A percentile compares a stretch with the other conserved stretches of the same genome.
Conservation (phyloP, 2,888 invertebrate genomes). For the Nymphalis urticae region DNA sequence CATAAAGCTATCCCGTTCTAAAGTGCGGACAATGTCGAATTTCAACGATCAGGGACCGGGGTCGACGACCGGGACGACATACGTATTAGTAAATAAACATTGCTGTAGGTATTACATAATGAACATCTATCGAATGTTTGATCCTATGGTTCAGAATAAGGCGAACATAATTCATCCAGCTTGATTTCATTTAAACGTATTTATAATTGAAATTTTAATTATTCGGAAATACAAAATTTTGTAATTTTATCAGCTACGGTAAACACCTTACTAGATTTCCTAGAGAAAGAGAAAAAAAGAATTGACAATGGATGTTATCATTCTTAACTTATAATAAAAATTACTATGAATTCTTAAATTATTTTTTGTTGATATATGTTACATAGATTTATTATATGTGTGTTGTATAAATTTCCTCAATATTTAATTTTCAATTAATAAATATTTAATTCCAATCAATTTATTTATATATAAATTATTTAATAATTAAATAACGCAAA, state of each 20-base stretch:
- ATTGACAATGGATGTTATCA: neutral
- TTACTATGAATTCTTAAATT: too few relatives aligned
- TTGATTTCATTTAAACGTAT: constrained; percentile 11
- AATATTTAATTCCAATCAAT: too few relatives aligned
- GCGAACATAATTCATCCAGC: constrained; percentile 20
- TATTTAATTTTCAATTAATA: too few relatives aligned
- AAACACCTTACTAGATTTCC: neutral
- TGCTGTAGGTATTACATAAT: constrained; percentile 64
- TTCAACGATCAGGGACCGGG: constrained; percentile 68
- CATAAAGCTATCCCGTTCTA: constrained; percentile 66
- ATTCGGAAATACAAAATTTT: neutral
- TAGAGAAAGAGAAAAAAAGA: neutral
- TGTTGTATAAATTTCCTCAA: too few relatives aligned
- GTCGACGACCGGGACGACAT: constrained; percentile 71
- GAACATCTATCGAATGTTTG: constrained; percentile 51
- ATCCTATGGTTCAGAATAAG: constrained; percentile 33
- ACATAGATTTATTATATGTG: too few relatives aligned
- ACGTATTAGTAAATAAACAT: constrained; percentile 80
- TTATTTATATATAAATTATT: too few relatives aligned
- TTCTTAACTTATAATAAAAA: neutral
- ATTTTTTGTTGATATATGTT: too few relatives aligned
- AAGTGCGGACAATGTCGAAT: constrained; percentile 73
- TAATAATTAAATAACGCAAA: too few relatives aligned
- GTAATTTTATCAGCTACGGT: neutral
- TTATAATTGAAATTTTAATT: neutral